Evolutionary conservation across 2,888 invertebrate genomes (phyloP), one percentile per base, ranked within the genome.

Genomic region (Antheraea yamamai): DNA sequence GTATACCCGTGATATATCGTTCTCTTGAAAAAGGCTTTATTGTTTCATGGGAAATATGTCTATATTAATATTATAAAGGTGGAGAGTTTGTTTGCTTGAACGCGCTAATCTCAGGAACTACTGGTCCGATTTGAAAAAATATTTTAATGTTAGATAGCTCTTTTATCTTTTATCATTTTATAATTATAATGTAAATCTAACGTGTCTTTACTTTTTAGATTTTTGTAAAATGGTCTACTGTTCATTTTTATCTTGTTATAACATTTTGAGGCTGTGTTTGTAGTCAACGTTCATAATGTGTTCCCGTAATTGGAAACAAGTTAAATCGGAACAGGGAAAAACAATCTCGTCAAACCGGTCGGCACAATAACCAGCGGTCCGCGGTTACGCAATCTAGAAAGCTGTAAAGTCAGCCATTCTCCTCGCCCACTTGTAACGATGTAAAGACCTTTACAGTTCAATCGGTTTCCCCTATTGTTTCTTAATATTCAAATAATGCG

Each of bases 311-410:
- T 70, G 12, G 20, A 51, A 76, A 77, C 72, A 20, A 74, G 74
- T 74, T 73, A 75, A 75, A 76, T 70, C 70, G 35, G 61, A 75
- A 76, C 76, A 64, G 47, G 47, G 64, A 30, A 55, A 20, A 51
- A 78, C 80, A 81, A 79, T 83, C 78, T 76, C 51, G 79, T 76
- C 75, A 30, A 77, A 84, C 85, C 79, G 78, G 82, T 83, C 76
- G 55, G 70, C 76, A 66, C 72, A 73, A 74, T 77, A 78, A 81
- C 77, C 76, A 16, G 73, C 73, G 74, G 75, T 61, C 72, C 76
- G 78, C 75, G 75, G 76, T 85, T 85, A 78, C 81, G 80, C 77
- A 85, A 85, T 77, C 72, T 85, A 84, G 85, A 85, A 85, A 85
- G 85, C 73, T 80, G 78, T 78, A 79, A 76, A 77, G 77, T 78